Base-by-base conservation (phyloP, 92 coral and sea anemone species). In the Phymanthus crucifer region DNA sequence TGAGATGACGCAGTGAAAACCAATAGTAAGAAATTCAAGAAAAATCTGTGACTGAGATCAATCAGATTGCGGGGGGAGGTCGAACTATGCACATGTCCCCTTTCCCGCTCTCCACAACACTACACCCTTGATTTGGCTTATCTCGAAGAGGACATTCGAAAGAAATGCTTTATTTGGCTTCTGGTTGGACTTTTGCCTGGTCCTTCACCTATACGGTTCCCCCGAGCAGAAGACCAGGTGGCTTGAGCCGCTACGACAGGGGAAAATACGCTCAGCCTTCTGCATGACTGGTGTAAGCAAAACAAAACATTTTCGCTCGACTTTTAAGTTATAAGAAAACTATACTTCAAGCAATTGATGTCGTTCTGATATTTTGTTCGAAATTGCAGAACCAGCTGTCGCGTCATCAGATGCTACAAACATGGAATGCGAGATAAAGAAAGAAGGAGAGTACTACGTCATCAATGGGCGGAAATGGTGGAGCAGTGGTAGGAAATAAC, bases 331-430 rank as follows among this genome's bases (percentile, higher is more conserved):
- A 38, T 5, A 5, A 5, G 5, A 11, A 38, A 5, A 38, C 10
- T 38, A 6, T 38, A 11, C 7, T 7, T 43, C 48, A 43, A 10
- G 10, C 14, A 5, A 43, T 11, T 43, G 18, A 7, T 43, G 48
- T 7, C 10, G 33, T 18, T 29, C 27, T 61, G 68, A 13, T 70
- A 6, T 34, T 70, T n/a, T 70, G 24, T n/a, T 31, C 14, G 47
- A 50, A 40, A 26, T 66, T 72, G 1, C 80, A 94, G 99, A 96
- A 71, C 99, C 99, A 17, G 94, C 76, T 66, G 98, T 96, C 29
- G 99, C 99, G 16, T 96, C 99, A 40, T 96, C 99, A 40, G 99
- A 96, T 82, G 99, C 99, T 32, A 96, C 99, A 72, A 96, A 96
- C 83, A 96, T 96, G 94, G 95, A 93, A 88, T 96, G 99, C 73